These are phyloP conservation scores for Agrotis clavis DNA, from an alignment of 2,888 invertebrate species.

Conservation along the genomic window DNA sequence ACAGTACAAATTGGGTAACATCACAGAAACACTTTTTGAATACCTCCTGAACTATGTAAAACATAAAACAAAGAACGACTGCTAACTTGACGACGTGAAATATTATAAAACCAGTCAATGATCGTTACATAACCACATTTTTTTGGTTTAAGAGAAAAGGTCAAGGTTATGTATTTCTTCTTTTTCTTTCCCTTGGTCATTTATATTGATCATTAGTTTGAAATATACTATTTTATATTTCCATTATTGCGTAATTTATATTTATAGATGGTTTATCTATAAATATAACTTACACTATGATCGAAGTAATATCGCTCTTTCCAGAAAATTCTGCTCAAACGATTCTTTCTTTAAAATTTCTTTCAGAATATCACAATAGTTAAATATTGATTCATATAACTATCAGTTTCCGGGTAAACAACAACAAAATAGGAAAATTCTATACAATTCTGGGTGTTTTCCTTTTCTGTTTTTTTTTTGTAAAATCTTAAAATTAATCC, in stretches of 20 bases:
- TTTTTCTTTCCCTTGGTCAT: background rate
- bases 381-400: background rate
- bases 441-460: too few species aligned
- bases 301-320: background rate
- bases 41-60: background rate
- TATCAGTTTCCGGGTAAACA: too few species aligned
- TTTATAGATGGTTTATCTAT: too few species aligned
- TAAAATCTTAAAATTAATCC: too few species aligned
- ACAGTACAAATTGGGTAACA: background rate
- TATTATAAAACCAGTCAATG: slow-evolving; percentile 13
- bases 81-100: background rate
- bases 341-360: too few species aligned
- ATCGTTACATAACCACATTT: slow-evolving; percentile 18
- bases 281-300: background rate
- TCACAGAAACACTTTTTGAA: background rate
- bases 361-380: background rate
- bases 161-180: background rate
- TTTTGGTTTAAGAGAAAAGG: slow-evolving; percentile 11
- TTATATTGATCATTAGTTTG: too few species aligned
- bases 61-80: background rate
- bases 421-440: too few species aligned
- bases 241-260: too few species aligned
- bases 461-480: too few species aligned
- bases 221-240: too few species aligned
- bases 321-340: background rate